These are phyloP conservation scores for Tipula unca DNA, from an alignment of 2,888 invertebrate genomes.

Conservation along the genomic window DNA sequence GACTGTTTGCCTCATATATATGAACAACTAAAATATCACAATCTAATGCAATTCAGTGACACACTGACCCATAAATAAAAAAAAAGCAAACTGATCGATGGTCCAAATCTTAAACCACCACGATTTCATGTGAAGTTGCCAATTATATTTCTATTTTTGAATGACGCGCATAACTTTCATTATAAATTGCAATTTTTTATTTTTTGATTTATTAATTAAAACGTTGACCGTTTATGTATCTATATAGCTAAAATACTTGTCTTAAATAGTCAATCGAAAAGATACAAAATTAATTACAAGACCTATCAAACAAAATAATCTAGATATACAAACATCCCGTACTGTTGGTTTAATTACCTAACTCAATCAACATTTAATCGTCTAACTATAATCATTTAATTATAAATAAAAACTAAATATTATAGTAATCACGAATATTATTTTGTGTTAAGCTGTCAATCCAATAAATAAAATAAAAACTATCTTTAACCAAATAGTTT, in stretches of 20 bases:
- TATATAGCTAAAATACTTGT: neutral
- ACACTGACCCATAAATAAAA: neutral
- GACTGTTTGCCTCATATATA: no score
- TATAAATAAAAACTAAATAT: neutral
- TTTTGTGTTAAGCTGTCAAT: neutral
- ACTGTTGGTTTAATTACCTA: neutral
- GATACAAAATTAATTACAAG: neutral
- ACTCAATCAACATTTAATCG: neutral
- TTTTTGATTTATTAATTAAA: neutral
- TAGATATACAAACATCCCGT: neutral
- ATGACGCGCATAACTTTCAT: neutral
- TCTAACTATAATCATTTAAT: neutral
- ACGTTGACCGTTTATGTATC: neutral
- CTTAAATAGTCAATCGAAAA: neutral
- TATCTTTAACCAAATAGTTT: neutral
- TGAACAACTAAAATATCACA: no score
- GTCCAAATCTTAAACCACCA: neutral
- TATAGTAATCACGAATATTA: neutral
- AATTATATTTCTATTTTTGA: neutral
- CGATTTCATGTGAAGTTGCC: neutral
- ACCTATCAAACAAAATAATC: neutral
- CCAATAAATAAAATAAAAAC: neutral
- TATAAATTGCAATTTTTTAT: neutral
- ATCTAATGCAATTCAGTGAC: neutral
- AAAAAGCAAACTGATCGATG: neutral